These are phyloP conservation scores for Perizoma flavofasciatum DNA, from an alignment of 2,888 invertebrate species.

Conservation along the genomic window DNA sequence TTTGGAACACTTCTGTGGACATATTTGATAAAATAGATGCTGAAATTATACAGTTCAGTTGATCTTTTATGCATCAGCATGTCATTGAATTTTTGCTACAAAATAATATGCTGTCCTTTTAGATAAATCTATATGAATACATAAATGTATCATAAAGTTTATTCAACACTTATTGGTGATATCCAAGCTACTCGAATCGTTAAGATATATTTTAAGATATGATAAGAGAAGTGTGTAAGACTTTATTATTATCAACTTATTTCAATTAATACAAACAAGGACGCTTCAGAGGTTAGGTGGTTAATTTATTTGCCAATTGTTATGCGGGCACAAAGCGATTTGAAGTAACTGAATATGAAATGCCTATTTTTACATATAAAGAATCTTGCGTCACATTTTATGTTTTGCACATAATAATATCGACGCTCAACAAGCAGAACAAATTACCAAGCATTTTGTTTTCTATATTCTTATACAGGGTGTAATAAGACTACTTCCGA, in stretches of 20 bases:
- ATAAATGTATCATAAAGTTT: too few relatives aligned
- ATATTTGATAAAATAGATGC: too few relatives aligned
- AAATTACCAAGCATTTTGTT: not conserved
- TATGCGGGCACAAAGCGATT: not conserved
- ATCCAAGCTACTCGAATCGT: not conserved
- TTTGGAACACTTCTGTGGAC: too few relatives aligned
- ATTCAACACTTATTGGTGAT: not conserved
- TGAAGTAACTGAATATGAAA: not conserved
- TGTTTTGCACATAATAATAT: not conserved
- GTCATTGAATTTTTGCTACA: not conserved
- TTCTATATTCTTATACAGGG: too few relatives aligned
- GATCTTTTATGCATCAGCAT: slow-evolving; percentile 1
- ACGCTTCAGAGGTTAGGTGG: slow-evolving; percentile 6
- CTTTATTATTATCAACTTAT: slow-evolving; percentile 15
- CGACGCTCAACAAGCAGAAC: not conserved
- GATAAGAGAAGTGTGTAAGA: slow-evolving; percentile 17
- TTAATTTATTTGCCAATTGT: slow-evolving; percentile 11
- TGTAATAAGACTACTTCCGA: too few relatives aligned
- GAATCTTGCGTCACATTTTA: slow-evolving; percentile 2
- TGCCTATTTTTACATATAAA: slow-evolving; percentile 3
- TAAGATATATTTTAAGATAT: not conserved
- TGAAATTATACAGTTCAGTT: not conserved
- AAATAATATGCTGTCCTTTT: too few relatives aligned
- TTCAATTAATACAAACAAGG: slow-evolving; percentile 10
- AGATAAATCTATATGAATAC: too few relatives aligned